Evolutionary conservation across 2,888 invertebrate genomes (phyloP), one percentile per base, ranked within the genome.

Genomic region (Eristalis pertinax): DNA sequence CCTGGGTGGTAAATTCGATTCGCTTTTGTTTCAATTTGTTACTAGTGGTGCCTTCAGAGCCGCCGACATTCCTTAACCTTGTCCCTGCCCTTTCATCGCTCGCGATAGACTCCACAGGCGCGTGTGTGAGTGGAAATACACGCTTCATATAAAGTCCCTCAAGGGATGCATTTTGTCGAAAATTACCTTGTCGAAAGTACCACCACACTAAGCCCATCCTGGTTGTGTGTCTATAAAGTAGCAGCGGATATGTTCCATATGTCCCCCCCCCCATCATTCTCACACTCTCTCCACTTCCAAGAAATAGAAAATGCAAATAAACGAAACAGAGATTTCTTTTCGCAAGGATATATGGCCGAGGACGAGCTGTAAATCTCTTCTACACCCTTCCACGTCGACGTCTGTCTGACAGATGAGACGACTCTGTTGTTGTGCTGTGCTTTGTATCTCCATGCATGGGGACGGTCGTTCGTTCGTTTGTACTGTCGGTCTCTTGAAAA

Each of bases 81-180:
- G 38, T 11, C 4, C 35, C 35, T 5, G 35, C 35, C 11, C 35
- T 38, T 38, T 11, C 35, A 11, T 11, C 58, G 29, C 29, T 5
- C 43, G 22, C 26, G 63, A 69, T 43, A 60, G 32, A 79, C 60
- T 74, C 64, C 15, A 11, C 56, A 80, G 35, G 19, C 68, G 84
- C 79, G 84, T 4, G 29, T 29, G 79, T 79, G 78, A 75, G 83
- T 70, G 79, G 72, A 72, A 76, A 84, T 73, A 76, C 35, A 43
- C 62, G 65, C 73, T 76, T 69, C 56, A 60, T 79, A 64, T 63
- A 80, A 84, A 87, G 58, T 43, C 72, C 87, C 79, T 73, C 64
- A 87, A 76, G 87, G 87, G 87, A 87, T 87, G 87, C 87, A 87
- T 84, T 87, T 87, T 84, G 80, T 87, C 76, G 87, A 87, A 87